Evolutionary conservation across 2,113 vertebrate species (phyloP).

Genomic region (Odocoileus virginianus): DNA sequence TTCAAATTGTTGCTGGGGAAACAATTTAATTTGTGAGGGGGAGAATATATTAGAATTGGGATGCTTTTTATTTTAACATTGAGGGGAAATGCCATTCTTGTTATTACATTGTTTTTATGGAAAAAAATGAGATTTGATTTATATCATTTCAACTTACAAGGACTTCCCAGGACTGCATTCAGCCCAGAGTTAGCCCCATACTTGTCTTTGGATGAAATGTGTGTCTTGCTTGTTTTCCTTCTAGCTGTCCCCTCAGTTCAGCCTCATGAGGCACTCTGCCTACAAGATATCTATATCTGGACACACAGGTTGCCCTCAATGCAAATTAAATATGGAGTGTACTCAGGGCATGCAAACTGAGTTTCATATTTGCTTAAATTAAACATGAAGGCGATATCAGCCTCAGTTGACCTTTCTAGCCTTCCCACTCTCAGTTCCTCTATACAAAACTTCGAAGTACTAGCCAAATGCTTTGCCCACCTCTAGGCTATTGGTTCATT

Average conservation of each 20-base stretch:
- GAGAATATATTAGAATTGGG: background rate
- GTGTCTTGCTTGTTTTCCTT: background rate
- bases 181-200: background rate
- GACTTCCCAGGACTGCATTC: background rate
- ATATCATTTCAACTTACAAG: background rate
- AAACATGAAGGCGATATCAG: background rate
- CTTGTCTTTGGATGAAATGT: background rate
- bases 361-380: conserved; percentile 42
- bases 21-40: background rate
- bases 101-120: background rate
- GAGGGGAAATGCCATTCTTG: background rate
- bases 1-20: background rate
- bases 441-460: background rate
- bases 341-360: conserved; percentile 35
- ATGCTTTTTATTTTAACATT: background rate
- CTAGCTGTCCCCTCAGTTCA: background rate
- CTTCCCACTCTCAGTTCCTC: background rate
- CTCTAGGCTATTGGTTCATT: background rate
- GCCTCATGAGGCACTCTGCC: background rate
- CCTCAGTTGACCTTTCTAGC: background rate
- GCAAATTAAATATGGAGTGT: conserved; percentile 32
- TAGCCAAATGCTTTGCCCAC: background rate
- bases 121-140: background rate
- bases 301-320: background rate
- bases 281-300: background rate